Base-by-base conservation (phyloP, 2,797 vertebrate genomes). In the Sorex maritimensis region DNA sequence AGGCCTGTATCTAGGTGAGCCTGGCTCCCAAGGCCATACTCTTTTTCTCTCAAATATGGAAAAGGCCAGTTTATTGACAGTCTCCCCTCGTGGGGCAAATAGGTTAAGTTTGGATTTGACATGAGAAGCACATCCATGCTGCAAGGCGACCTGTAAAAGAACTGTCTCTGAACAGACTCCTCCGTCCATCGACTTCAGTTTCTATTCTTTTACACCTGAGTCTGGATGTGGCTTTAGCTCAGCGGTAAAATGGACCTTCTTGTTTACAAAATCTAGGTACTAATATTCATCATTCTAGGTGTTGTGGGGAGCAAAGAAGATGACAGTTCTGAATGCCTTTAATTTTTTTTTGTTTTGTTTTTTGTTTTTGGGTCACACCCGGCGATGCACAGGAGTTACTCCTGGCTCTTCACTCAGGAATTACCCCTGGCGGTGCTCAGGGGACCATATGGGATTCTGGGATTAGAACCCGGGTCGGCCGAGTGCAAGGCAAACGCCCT, bases 231-330 rank as follows among this genome's bases (percentile, higher is more conserved):
- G n/a, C 34, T 87, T 67, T 12, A n/a, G 11, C 28, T 63, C 2
- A 34, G 72, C 44, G 23, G 75, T 17, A 80, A 58, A 44, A 30
- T 14, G 15, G 2, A 7, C 17, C 34, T 74, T 5, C 38, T 83
- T 52, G 21, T 84, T 92, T 78, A 69, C 74, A 58, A 78, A 86
- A 86, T 8, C 52, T 58, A 93, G 28, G 49, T 28, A 68, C 55
- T 49, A 41, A 19, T 6, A 11, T 15, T 68, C 44, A 41, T 75
- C 19, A 81, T 24, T 88, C 69, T 15, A 4, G 65, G 24, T 2
- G 46, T 17, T 74, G 65, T 49, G 26, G 81, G n/a, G n/a, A 74
- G 28, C 78, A 87, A 26, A 68, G 10, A n/a, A 63, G 41, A 72
- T n/a, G 65, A 85, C 11, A 65, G 10, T 49, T 78, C 63, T 41